Evolutionary conservation across 2,888 invertebrate genomes (phyloP), one percentile per base, ranked within the genome.

Genomic region (Meteorus colon): DNA sequence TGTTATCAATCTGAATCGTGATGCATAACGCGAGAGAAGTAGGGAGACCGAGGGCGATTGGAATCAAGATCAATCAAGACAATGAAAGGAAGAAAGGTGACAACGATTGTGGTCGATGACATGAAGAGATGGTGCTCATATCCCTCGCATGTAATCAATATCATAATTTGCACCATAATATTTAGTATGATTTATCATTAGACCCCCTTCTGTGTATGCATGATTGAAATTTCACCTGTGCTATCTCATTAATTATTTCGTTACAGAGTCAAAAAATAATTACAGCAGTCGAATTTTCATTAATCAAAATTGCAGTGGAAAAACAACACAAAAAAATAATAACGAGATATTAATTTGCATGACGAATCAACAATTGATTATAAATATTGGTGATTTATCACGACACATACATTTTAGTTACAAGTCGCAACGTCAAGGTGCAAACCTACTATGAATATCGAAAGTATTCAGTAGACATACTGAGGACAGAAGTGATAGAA

Each of bases 281-380:
- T 55, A 19, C 55, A 55, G 2, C 19, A 19, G 55, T 19, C 19
- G n/a, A 55, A 19, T 55, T 55, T 55, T 55, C 6, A 55, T 19
- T 55, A n/a, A 55, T 55, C 19, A 55, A 55, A 55, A 55, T 41
- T 29, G 10, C 12, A 19, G 19, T 16, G 34, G 37, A 63, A 63
- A 34, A 14, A 6, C 3, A 24, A 60, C 19, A 27, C 5, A 31
- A 29, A 29, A 31, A 62, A 31, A 62, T 27, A 62, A 27, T 31
- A 62, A 62, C 62, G 31, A 62, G 62, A 31, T 62, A 62, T 29
- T 62, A 29, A 62, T 62, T 62, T 27, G 16, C 31, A 62, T 62
- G 31, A 62, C 27, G 62, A 62, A 62, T 55, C 19, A 55, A 55
- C 55, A 55, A 55, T 55, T 55, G 55, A 55, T 55, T 55, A 55